A percentile compares a stretch with the other conserved stretches of the same genome.
These are phyloP conservation scores for Butorides virescens DNA, from an alignment of 2,113 vertebrate species.

Conservation along the genomic window DNA sequence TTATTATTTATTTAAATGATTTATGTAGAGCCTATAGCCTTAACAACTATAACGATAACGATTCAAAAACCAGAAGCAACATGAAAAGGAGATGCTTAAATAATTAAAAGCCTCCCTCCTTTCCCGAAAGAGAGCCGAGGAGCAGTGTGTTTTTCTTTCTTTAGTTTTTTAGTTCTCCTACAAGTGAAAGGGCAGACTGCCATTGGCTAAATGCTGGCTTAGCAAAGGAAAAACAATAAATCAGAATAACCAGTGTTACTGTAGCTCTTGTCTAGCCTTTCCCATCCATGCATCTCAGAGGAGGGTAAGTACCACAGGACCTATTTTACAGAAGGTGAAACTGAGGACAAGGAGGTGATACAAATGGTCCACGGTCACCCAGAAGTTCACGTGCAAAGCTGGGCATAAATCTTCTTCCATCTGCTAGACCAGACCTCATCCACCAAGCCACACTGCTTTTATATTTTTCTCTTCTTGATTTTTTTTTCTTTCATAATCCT, in stretches of 20 bases:
- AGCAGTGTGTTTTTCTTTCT: constrained; percentile 3
- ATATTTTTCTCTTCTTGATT: neutral
- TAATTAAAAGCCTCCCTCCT: constrained; percentile 59
- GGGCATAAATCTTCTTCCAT: neutral
- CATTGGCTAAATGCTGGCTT: constrained; percentile 45
- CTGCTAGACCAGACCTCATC: neutral
- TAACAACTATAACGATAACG: constrained; percentile 51
- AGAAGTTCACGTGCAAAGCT: neutral
- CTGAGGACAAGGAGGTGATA: neutral
- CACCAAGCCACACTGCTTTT: neutral
- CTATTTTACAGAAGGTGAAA: neutral
- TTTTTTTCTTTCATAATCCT: neutral
- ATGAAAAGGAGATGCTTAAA: constrained; percentile 67
- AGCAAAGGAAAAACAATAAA: constrained; percentile 44
- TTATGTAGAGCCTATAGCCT: constrained; percentile 56
- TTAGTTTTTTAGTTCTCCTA: constrained; percentile 6
- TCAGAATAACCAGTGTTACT: neutral
- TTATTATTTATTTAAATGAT: constrained; percentile 68
- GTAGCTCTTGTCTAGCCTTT: neutral
- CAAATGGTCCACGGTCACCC: neutral
- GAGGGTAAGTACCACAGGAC: neutral
- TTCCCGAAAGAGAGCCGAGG: constrained; percentile 41
- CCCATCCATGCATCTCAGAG: neutral
- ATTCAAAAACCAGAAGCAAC: constrained; percentile 63
- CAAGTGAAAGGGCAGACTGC: constrained; percentile 15